Evolutionary conservation across 2,113 vertebrate genomes (phyloP), one percentile per base, ranked within the genome.

Genomic region (Coryphaenoides rupestris): DNA sequence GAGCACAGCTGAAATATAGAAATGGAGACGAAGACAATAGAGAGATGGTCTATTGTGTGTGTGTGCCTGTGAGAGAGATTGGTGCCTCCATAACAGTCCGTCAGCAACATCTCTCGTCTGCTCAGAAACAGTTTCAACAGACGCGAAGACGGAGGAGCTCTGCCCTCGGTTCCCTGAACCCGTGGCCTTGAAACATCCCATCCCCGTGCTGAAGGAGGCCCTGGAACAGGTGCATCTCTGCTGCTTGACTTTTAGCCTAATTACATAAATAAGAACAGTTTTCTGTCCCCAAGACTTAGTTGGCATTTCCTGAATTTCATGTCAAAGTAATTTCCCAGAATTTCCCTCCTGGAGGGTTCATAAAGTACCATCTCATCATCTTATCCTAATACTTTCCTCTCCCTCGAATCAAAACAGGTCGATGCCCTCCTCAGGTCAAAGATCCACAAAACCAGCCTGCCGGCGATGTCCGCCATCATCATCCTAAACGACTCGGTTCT

Each of bases 401-500:
- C 33, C 9, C 33, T 40, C 33, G 13, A 40, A 7, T 73, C 47
- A 49, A 6, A 9, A 62, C 71, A 98, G 95, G 89, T 95, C 63
- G 94, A 94, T n/a, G 0, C 17, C 5, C 82, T 93, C 60, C 80
- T 98, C 60, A 87, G 82, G n/a, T 81, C 87, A 23, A 92, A 72
- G 50, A 23, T 93, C 65, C 84, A 89, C 17, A 66, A 21, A 21
- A 92, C 88, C 0, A 90, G 85, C 21, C 85, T 95, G 10, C 93
- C 93, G 0, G 91, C 94, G 9, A 75, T 95, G 69, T 98, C n/a
- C 0, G 94, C 94, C 10, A 92, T 95, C 0, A 90, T 92, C 16
- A 85, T 95, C 74, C 93, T 95, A 78, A 95, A 95, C 0, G 93
- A 96, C 81, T 95, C 95, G 0, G 88, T 98, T n/a, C 88, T 98